A percentile compares a stretch with the other conserved stretches of the same genome.
These are phyloP conservation scores for Rallus crepitans DNA, from an alignment of 2,797 vertebrate species.

Conservation along the genomic window DNA sequence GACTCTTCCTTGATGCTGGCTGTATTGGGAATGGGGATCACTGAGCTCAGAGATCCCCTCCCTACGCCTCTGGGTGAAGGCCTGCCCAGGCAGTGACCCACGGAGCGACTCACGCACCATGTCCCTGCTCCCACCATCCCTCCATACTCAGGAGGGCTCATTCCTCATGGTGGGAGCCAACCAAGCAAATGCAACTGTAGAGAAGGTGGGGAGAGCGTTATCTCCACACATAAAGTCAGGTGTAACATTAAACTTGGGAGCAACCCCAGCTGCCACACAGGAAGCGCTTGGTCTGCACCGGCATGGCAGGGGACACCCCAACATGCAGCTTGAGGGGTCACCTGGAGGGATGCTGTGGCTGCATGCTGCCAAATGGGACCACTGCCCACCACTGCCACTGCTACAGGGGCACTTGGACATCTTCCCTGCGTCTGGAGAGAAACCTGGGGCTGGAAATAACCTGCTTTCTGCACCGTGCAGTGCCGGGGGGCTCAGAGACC, in stretches of 20 bases:
- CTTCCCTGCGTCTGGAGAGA: not conserved
- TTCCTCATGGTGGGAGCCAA: not conserved
- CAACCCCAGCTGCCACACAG: accelerated
- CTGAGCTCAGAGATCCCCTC: not conserved
- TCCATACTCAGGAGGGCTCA: not conserved
- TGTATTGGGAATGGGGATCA: accelerated
- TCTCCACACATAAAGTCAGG: not conserved
- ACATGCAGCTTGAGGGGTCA: too few relatives aligned
- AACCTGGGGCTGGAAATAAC: not conserved
- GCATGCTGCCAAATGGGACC: accelerated
- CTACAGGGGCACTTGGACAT: not conserved
- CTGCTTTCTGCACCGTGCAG: accelerated
- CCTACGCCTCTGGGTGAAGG: accelerated
- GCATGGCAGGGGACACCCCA: accelerated
- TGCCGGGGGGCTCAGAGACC: accelerated
- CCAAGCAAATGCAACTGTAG: not conserved
- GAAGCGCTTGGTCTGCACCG: not conserved
- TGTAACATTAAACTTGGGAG: not conserved
- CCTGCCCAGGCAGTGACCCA: not conserved
- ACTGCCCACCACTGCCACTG: not conserved
- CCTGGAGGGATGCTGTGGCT: not conserved
- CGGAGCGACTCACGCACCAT: accelerated
- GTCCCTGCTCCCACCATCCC: too few relatives aligned
- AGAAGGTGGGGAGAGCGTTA: accelerated
- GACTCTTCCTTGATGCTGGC: not conserved